A percentile compares a stretch with the other conserved stretches of the same genome.
Conservation (phyloP, 2,888 invertebrate species). For the Ennomos quercinarius region DNA sequence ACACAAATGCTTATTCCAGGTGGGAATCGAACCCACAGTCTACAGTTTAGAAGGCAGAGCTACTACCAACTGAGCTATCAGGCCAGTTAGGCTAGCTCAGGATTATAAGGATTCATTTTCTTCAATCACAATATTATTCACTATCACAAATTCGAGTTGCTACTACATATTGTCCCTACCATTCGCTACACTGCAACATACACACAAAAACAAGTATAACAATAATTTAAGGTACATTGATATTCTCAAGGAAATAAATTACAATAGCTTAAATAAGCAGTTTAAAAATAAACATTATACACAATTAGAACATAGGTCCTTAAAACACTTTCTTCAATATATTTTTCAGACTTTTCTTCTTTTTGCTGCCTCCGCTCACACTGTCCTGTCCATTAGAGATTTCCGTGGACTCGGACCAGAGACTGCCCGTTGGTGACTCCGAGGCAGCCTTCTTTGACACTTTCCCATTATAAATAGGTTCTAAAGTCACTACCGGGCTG, state of each 20-base stretch:
- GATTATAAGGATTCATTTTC: no score
- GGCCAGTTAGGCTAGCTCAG: no score
- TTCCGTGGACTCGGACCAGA: conserved; percentile 80
- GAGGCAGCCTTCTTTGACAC: conserved; percentile 69
- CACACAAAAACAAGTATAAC: conserved; percentile 47
- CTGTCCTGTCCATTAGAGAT: conserved; percentile 68
- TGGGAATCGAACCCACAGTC: no score
- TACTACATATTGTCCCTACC: conserved; percentile 3
- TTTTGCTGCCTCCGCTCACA: conserved; percentile 76
- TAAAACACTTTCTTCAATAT: conserved; percentile 93
- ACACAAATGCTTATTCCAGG: no score
- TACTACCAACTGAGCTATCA: no score
- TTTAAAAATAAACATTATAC: conserved; percentile 21
- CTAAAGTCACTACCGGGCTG: conserved; percentile 66
- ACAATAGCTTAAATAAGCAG: conserved; percentile 63
- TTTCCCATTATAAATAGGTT: conserved; percentile 72
- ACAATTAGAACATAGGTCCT: conserved; percentile 52
- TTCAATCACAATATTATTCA: no score
- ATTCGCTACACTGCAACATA: conserved; percentile 24
- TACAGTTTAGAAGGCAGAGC: no score
- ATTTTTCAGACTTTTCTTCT: conserved; percentile 89
- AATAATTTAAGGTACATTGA: conserved; percentile 64
- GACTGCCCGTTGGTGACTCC: conserved; percentile 77
- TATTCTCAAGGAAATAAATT: conserved; percentile 76
- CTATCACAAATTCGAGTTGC: background rate